Percentiles rank a stretch among this genome's conserved stretches.
These are phyloP conservation scores for Felis chaus DNA, from an alignment of 2,113 vertebrate genomes.

Conservation along the genomic window DNA sequence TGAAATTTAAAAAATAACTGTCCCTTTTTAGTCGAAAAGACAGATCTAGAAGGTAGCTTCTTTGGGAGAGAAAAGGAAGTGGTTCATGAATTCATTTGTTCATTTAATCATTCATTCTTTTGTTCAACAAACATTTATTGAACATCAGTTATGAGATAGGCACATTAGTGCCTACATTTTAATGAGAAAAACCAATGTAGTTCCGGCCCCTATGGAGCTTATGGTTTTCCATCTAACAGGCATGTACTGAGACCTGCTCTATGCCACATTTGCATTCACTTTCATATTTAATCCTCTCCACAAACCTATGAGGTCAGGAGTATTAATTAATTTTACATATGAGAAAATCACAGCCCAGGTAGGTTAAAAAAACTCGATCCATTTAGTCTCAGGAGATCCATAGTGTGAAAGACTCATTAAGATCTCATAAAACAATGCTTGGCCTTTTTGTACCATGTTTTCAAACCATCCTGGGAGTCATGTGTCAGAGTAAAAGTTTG, in stretches of 20 bases:
- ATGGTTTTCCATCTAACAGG: neutral
- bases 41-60: neutral
- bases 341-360: neutral
- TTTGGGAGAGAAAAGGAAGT: neutral
- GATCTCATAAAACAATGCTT: neutral
- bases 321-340: neutral
- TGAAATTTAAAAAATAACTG: neutral
- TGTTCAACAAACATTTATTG: neutral
- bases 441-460: neutral
- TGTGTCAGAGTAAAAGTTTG: neutral
- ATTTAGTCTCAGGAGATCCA: neutral
- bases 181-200: neutral
- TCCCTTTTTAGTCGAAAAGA: neutral
- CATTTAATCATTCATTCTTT: neutral
- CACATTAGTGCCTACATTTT: neutral
- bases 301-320: neutral
- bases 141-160: neutral
- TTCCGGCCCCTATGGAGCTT: neutral
- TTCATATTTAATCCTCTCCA: slow-evolving; percentile 10
- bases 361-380: neutral
- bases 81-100: neutral
- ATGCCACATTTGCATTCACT: neutral
- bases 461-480: neutral
- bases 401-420: neutral
- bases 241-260: neutral